Evolutionary conservation across 2,797 vertebrate species (phyloP), one percentile per base, ranked within the genome.

Genomic region (Sciaenops ocellatus): DNA sequence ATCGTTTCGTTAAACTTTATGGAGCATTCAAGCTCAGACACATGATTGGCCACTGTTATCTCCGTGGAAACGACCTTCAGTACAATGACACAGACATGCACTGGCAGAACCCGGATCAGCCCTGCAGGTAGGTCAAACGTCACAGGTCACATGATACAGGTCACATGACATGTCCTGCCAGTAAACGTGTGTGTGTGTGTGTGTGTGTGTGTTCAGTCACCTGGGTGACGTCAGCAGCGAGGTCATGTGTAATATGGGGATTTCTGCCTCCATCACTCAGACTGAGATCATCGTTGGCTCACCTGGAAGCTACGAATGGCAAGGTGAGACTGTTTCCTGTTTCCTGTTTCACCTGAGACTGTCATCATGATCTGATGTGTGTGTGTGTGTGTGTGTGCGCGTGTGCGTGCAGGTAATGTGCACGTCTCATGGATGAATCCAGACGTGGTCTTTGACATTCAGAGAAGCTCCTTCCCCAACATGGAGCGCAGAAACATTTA

Each of bases 1-100:
- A 98, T 86, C 96, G 97, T 0, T 98, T 97, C n/a, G 90, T 95
- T 28, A 94, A 95, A 76, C 92, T 96, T 64, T 95, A 96, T 18
- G 95, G 95, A 62, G 94, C 92, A 0, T 92, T 91, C 59, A 90
- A 93, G 1, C 94, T 96, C 81, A 85, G 94, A 18, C 95, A 96
- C 46, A 98, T 99, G 97, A 96, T 98, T 50, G 98, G 98, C 1
- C 96, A 90, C 24, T 99, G 97, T 88, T 99, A 95, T 3, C 90
- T 99, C 76, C 93, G 95, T 20, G 96, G 97, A 67, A 97, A 96
- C 0, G 90, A 98, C 93, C 92, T 97, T 1, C 44, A 34, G 12
- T 94, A 92, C 5, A 22, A 97, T 5, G 12, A 80, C 0, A 17
- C 24, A 0, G 97, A 97, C 15, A 0, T 18, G 3, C 93, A 96